Evolutionary conservation across 2,888 invertebrate genomes (phyloP).

Genomic region (Uropetala carovei): DNA sequence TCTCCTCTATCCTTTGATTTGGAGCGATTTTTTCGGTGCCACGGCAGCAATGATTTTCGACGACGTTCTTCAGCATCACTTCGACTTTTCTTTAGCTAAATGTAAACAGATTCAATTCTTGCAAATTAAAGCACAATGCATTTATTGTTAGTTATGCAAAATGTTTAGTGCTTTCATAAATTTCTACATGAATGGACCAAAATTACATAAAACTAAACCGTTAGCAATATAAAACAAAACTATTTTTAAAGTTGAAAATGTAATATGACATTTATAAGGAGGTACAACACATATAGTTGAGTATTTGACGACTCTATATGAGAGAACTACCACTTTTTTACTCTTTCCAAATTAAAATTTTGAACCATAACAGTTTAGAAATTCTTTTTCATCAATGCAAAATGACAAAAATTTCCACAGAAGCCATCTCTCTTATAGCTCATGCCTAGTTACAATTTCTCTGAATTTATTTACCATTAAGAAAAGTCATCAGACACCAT

Average conservation of each 20-base stretch:
- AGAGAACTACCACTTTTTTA: too few species aligned
- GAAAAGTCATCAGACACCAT: too few species aligned
- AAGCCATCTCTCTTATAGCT: too few species aligned
- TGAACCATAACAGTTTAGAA: too few species aligned
- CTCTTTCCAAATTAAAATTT: too few species aligned
- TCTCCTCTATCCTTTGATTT: constrained; percentile 79
- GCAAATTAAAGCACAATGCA: neutral
- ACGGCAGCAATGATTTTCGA: constrained; percentile 92
- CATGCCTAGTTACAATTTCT: too few species aligned
- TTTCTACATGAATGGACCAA: neutral
- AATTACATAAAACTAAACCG: neutral
- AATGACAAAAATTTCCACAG: too few species aligned
- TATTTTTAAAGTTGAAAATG: too few species aligned
- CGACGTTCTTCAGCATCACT: constrained; percentile 93
- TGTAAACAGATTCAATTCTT: neutral
- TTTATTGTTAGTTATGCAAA: neutral
- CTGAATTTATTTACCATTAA: too few species aligned
- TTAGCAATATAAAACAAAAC: too few species aligned
- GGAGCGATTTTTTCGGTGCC: constrained; percentile 84
- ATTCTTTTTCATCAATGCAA: too few species aligned
- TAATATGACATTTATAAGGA: neutral
- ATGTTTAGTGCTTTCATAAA: neutral
- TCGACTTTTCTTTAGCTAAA: constrained; percentile 86
- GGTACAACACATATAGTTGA: neutral
- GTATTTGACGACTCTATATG: too few species aligned